Conservation (phyloP, 2,113 vertebrate genomes). For the Balaenoptera acutorostrata region DNA sequence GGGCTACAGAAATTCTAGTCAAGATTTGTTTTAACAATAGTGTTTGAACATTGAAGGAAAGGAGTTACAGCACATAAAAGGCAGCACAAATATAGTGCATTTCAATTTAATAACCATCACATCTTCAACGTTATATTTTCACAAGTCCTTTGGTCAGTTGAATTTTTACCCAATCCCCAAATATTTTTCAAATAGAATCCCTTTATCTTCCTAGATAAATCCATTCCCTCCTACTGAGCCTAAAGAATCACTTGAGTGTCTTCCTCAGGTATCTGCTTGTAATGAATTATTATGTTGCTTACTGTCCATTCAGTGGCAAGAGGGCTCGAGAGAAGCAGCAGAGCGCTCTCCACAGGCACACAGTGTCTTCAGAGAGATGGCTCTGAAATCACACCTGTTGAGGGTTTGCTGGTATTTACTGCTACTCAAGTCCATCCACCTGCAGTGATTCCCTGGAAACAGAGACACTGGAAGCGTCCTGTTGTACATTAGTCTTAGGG, state of each 20-base stretch:
- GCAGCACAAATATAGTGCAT: not conserved
- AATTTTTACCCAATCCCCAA: not conserved
- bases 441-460: not conserved
- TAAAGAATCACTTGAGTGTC: not conserved
- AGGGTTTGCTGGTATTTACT: not conserved
- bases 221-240: not conserved
- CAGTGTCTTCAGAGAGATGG: not conserved
- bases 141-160: not conserved
- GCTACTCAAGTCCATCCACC: not conserved
- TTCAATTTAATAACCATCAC: not conserved
- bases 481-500: not conserved
- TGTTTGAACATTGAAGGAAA: constrained; percentile 25
- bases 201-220: not conserved
- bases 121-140: not conserved
- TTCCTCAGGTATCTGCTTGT: not conserved
- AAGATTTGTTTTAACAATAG: constrained; percentile 16
- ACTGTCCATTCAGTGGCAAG: not conserved
- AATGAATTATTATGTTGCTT: constrained; percentile 33
- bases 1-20: not conserved
- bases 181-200: not conserved
- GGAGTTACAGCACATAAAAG: not conserved
- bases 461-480: not conserved
- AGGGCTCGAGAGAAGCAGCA: not conserved
- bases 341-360: not conserved
- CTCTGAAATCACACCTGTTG: not conserved